Evolutionary conservation across 1,140 invertebrate species (phyloP).

Genomic region (Cyphomyrmex costatus): DNA sequence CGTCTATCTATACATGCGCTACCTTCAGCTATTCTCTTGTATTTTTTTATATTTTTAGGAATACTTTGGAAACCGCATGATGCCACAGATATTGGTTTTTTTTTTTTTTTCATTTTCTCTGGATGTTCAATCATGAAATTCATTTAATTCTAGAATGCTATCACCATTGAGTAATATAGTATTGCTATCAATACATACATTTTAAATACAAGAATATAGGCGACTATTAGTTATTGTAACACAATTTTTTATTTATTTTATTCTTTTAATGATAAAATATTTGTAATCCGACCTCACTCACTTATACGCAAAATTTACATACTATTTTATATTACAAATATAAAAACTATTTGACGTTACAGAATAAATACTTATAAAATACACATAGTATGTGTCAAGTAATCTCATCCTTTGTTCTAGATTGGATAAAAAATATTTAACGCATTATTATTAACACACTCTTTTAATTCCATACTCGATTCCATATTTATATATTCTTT

Average conservation of each 20-base stretch:
- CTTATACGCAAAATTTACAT: too few relatives aligned
- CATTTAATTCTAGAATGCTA: not conserved
- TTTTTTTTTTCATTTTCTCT: not conserved
- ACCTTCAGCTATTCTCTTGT: slow-evolving; percentile 33
- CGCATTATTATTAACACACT: not conserved
- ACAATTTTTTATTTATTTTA: too few relatives aligned
- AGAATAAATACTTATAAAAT: not conserved
- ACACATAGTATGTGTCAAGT: not conserved
- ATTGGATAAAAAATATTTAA: not conserved
- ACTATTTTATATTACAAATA: not conserved
- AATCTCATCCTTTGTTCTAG: not conserved
- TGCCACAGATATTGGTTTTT: not conserved
- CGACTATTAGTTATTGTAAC: too few relatives aligned
- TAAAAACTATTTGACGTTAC: slow-evolving; percentile 6
- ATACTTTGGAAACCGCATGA: slow-evolving; percentile 41
- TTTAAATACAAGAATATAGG: too few relatives aligned
- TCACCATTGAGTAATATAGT: too few relatives aligned
- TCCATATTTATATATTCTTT: too few relatives aligned
- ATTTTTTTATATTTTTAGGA: slow-evolving; percentile 48
- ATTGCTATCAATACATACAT: too few relatives aligned
- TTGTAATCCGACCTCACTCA: too few relatives aligned
- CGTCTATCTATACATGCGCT: slow-evolving; percentile 2
- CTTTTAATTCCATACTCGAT: not conserved
- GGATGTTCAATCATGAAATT: slow-evolving; percentile 9
- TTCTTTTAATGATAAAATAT: too few relatives aligned